Evolutionary conservation across 1,140 invertebrate genomes (phyloP), one percentile per base, ranked within the genome.

Genomic region (Planococcus citri): DNA sequence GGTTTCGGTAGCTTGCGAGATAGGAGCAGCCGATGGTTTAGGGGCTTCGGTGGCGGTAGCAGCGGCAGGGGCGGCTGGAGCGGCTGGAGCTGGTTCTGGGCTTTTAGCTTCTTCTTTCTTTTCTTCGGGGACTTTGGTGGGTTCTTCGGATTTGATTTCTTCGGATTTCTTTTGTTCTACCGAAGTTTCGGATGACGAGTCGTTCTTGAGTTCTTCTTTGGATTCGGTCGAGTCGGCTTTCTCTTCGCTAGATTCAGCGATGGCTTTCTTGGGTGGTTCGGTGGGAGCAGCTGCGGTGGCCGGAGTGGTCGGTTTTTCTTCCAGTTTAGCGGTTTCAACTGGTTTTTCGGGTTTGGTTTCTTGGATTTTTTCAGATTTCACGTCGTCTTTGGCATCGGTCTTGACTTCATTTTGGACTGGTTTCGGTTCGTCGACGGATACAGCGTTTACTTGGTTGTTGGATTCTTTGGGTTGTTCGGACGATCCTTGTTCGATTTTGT

Each of bases 221-320:
- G 68, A 69, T 70, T 41, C 33, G n/a, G 25, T 27, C n/a, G 37
- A 21, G 9, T 70, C 61, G 21, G 72, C 58, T 10, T 71, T 70
- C 57, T 72, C 70, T 71, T 75, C 72, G 29, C 68, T 61, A 29
- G 69, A 68, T 70, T 71, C 70, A 37, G 57, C 72, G 57, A 70
- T 69, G 61, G 25, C 41, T 67, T 64, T 38, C 4, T 70, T 33
- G 37, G 69, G 68, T 27, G 37, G 64, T 1, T 69, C 57, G n/a
- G 60, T 68, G 12, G 38, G 21, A 17, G 29, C 58, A 33, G 71
- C 58, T 27, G 57, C 70, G 4, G 14, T 29, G n/a, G n/a, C n/a
- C n/a, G 29, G 41, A 10, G n/a, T 21, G 24, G 25, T 60, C 25
- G 71, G 71, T 33, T 64, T 58, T 14, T 69, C 29, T 69, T 72